phyloP scores from a whole-genome alignment of 2,888 invertebrate species.

The Drosophila emarginata region DNA sequence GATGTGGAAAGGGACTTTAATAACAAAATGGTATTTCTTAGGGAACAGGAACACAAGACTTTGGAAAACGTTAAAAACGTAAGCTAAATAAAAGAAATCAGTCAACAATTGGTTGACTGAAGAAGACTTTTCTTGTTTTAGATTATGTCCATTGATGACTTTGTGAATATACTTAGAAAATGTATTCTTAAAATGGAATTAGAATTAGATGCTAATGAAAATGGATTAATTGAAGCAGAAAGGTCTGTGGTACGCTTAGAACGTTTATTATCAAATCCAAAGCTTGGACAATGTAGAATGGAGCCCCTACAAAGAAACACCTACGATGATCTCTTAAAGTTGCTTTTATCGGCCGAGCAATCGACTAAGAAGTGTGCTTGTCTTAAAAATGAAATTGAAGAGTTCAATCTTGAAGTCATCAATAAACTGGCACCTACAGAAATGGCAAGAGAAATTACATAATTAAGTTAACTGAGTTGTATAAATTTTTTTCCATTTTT shows the following conservation, averaged over 20 bases:
- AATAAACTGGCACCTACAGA: background rate
- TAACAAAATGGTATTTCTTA: conserved; percentile 44
- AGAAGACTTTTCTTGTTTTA: too few species aligned
- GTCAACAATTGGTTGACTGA: too few species aligned
- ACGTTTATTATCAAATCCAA: background rate
- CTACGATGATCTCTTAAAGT: conserved; percentile 36
- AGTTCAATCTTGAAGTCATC: conserved; percentile 20
- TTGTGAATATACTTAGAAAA: conserved; percentile 30
- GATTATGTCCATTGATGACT: conserved; percentile 33
- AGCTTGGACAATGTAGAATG: background rate
- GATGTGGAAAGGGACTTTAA: conserved; percentile 54
- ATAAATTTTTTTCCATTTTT: background rate
- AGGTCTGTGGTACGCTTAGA: conserved; percentile 23
- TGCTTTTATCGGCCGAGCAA: conserved; percentile 43
- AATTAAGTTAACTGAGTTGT: background rate
- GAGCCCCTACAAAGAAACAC: conserved; percentile 7
- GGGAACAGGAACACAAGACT: conserved; percentile 41
- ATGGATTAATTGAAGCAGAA: conserved; percentile 30
- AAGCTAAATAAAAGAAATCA: background rate
- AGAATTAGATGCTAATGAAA: conserved; percentile 45
- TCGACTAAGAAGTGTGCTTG: conserved; percentile 35
- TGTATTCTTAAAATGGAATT: conserved; percentile 39
- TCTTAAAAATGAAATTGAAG: conserved; percentile 37
- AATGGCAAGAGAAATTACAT: conserved; percentile 31
- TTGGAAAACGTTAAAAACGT: conserved; percentile 45